Evolutionary conservation across 2,113 vertebrate species (phyloP), one percentile per base, ranked within the genome.

Genomic region (Ageneiosus marmoratus): DNA sequence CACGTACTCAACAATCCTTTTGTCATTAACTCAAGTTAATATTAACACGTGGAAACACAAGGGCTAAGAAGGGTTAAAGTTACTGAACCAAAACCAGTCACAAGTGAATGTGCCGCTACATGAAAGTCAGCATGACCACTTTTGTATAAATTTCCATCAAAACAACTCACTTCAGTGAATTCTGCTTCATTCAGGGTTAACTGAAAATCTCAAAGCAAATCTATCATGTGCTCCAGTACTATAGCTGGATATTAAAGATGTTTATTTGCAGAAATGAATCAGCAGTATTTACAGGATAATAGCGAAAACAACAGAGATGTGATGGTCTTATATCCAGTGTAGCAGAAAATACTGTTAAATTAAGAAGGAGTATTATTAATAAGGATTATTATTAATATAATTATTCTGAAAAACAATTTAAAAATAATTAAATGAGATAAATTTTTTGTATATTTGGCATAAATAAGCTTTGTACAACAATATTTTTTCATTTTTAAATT

Each of bases 21-120:
- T 75, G 56, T 63, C 70, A 82, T 75, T 75, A 75, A 63, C 44
- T 37, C 18, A 32, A 51, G 70, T 75, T n/a, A 82, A 75, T 73
- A 82, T 63, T 75, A 75, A 82, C 80, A 11, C 0, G 3, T 27
- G 22, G 41, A 62, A 56, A 50, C 50, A 24, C 6, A 13, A 29
- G 5, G 9, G 44, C 56, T 18, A 24, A 44, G 5, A 72, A 51
- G 55, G 24, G 65, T 46, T 55, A 72, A 73, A 74, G 56, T 41
- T 50, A 63, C 70, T 75, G 70, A 63, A 75, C 70, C 70, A 63
- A 50, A 75, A 63, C 80, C 18, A 37, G 53, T 34, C 37, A 22
- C 6, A 60, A 60, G 53, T 62, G 44, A 63, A 63, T 75, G 70
- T 63, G 27, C 41, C n/a, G 41, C 55, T 50, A 32, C 24, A 34